A percentile compares a stretch with the other conserved stretches of the same genome.
These are phyloP conservation scores for Aricia agestis DNA, from an alignment of 1,140 invertebrate species.

Conservation along the genomic window DNA sequence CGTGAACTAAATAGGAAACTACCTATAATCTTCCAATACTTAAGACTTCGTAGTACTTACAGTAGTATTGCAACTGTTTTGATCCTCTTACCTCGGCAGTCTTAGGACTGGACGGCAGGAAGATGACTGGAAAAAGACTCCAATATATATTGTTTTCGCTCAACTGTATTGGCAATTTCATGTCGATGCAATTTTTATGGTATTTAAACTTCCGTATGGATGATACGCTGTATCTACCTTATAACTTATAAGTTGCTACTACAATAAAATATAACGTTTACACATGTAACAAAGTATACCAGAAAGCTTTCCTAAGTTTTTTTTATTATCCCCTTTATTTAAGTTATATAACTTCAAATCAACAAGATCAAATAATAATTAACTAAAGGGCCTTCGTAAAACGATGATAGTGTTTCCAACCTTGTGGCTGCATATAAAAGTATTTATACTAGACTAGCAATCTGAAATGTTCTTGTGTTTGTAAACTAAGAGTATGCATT, in stretches of 20 bases:
- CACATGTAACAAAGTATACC: too few relatives aligned
- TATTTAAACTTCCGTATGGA: too few relatives aligned
- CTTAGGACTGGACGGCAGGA: constrained; percentile 40
- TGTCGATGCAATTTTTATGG: background rate
- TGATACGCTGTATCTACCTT: too few relatives aligned
- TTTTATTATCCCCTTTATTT: too few relatives aligned
- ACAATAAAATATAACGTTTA: too few relatives aligned
- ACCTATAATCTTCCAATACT: background rate
- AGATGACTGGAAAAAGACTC: constrained; percentile 30
- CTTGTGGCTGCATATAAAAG: background rate
- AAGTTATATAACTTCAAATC: too few relatives aligned
- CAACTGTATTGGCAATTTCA: constrained; percentile 20
- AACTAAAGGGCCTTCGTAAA: background rate
- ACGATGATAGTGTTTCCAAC: background rate
- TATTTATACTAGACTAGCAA: constrained; percentile 13
- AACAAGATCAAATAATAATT: background rate
- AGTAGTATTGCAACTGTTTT: constrained; percentile 43
- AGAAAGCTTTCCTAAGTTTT: too few relatives aligned
- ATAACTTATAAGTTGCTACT: too few relatives aligned
- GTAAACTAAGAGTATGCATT: constrained; percentile 51
- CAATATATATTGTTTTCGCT: constrained; percentile 1
- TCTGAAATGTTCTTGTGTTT: constrained; percentile 25
- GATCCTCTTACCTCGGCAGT: constrained; percentile 61
- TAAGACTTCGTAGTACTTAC: constrained; percentile 24
- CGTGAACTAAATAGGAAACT: background rate